phyloP scores from a whole-genome alignment of 1,140 invertebrate species.

The Triops cancriformis region DNA sequence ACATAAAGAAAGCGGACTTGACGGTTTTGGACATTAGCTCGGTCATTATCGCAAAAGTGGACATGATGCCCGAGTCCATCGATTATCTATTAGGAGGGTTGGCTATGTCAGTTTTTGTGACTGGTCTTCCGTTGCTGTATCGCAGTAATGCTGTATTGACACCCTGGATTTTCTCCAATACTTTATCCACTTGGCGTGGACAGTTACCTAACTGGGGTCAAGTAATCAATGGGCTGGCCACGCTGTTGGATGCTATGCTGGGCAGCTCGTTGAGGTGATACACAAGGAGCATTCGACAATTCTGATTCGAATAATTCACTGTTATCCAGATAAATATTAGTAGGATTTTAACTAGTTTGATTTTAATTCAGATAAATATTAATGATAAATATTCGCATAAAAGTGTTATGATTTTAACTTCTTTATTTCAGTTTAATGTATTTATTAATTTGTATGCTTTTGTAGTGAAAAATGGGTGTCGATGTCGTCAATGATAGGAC shows the following conservation, averaged over 20 bases:
- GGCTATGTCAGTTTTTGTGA: constrained; percentile 34
- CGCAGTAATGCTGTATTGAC: constrained; percentile 28
- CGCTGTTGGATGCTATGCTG: constrained; percentile 10
- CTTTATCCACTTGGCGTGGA: background rate
- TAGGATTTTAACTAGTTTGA: too few relatives aligned
- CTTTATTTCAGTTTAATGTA: too few relatives aligned
- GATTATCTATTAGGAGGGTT: constrained; percentile 69
- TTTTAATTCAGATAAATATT: too few relatives aligned
- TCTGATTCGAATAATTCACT: too few relatives aligned
- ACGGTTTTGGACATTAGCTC: constrained; percentile 90
- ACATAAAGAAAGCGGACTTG: constrained; percentile 83
- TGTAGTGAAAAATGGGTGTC: constrained; percentile 57
- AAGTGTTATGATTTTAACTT: too few relatives aligned
- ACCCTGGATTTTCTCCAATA: background rate
- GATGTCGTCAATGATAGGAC: constrained; percentile 54
- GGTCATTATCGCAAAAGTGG: constrained; percentile 78
- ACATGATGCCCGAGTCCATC: constrained; percentile 66
- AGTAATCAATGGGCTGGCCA: background rate
- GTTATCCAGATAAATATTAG: too few relatives aligned
- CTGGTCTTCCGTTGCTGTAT: constrained; percentile 35
- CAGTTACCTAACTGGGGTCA: background rate
- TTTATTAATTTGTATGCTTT: constrained; percentile 32
- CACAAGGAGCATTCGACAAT: background rate
- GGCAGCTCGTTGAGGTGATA: constrained; percentile 19
- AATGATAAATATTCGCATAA: too few relatives aligned